phyloP scores from a whole-genome alignment of 2,113 vertebrate genomes.

The Coptodon rendalli region DNA sequence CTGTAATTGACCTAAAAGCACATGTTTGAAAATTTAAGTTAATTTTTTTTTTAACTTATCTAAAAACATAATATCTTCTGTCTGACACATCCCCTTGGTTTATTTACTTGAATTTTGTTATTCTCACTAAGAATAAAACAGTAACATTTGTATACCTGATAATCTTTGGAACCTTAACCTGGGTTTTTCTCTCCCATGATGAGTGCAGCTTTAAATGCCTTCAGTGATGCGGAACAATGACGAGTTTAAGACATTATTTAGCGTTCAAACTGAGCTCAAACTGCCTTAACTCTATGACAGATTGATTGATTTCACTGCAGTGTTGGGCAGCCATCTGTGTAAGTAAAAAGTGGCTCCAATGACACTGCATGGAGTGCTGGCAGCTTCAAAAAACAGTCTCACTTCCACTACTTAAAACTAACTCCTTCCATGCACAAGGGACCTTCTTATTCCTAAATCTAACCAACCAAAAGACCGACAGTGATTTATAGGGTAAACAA shows the following conservation, averaged over 20 bases:
- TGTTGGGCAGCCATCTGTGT: not conserved
- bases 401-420: not conserved
- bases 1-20: not conserved
- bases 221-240: not conserved
- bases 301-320: slow-evolving; percentile 20
- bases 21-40: not conserved
- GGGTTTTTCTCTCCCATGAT: not conserved
- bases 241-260: not conserved
- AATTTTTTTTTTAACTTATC: not conserved
- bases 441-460: slow-evolving; percentile 1
- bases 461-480: not conserved
- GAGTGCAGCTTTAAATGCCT: not conserved
- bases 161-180: not conserved
- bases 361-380: not conserved
- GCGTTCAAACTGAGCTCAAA: not conserved
- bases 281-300: not conserved
- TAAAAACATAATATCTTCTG: not conserved
- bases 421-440: not conserved
- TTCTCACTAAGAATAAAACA: not conserved
- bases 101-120: not conserved
- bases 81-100: not conserved
- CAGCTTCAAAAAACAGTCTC: not conserved
- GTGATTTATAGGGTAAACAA: not conserved
- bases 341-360: not conserved
- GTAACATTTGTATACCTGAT: not conserved